A percentile compares a stretch with the other conserved stretches of the same genome.
Evolutionary conservation across 2,113 vertebrate species (phyloP).

Genomic region (Ptychochromis oligacanthus): DNA sequence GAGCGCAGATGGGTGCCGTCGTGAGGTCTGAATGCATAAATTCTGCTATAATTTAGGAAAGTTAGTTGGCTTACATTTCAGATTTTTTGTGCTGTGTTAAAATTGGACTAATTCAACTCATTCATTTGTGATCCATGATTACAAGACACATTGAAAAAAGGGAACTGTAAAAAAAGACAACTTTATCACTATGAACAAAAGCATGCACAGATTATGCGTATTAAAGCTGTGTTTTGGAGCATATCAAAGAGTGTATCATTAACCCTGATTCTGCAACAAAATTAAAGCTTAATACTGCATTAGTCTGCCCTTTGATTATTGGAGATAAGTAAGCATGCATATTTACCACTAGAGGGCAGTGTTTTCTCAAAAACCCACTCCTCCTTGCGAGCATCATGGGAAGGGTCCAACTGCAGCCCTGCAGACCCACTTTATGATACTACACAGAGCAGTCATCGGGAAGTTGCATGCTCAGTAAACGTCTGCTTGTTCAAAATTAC

Average conservation of each 20-base stretch:
- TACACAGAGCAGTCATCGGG: neutral
- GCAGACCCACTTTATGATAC: neutral
- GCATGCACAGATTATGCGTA: neutral
- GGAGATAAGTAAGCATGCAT: neutral
- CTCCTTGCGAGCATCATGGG: neutral
- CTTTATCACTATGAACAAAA: neutral
- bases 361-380: conserved; percentile 36
- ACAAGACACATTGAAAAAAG: neutral
- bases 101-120: neutral
- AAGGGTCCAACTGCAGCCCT: neutral
- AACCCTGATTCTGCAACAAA: neutral
- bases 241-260: neutral
- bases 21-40: neutral
- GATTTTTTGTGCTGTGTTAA: neutral
- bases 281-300: neutral
- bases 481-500: conserved; percentile 2
- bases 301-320: neutral
- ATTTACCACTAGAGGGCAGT: conserved; percentile 55
- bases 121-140: neutral
- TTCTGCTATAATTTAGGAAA: neutral
- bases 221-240: no score
- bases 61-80: neutral
- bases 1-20: conserved; percentile 20
- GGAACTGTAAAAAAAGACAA: neutral
- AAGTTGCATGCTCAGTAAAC: neutral